Conservation (phyloP, 2,113 vertebrate genomes). For the Murina feae region DNA sequence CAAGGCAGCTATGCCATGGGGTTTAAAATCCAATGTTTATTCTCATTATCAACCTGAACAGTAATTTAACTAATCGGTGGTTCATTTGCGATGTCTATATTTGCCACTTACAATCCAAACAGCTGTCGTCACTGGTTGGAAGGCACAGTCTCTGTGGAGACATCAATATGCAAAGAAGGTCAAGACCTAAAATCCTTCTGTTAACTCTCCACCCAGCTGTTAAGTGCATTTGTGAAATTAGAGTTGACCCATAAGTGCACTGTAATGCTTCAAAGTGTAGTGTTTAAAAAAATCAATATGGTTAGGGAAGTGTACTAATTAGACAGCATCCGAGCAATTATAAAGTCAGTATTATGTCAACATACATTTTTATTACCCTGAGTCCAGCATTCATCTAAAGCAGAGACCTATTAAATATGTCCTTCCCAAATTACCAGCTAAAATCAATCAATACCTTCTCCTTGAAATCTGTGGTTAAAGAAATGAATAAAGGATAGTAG, state of each 20-base stretch:
- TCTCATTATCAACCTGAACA: slow-evolving; percentile 44
- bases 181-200: slow-evolving; percentile 38
- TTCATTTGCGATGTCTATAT: slow-evolving; percentile 20
- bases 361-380: slow-evolving; percentile 47
- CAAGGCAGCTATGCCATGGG: not conserved
- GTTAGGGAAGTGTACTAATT: slow-evolving; percentile 62
- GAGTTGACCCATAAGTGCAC: slow-evolving; percentile 49
- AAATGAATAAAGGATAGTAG: not conserved
- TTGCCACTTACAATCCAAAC: slow-evolving; percentile 55
- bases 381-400: slow-evolving; percentile 43
- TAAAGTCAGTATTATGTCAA: slow-evolving; percentile 58
- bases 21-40: slow-evolving; percentile 43
- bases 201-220: slow-evolving; percentile 66
- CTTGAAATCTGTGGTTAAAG: slow-evolving; percentile 19
- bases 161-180: slow-evolving; percentile 59
- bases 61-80: slow-evolving; percentile 50
- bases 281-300: slow-evolving; percentile 69
- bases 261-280: slow-evolving; percentile 62
- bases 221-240: slow-evolving; percentile 73
- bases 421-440: slow-evolving; percentile 38
- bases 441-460: slow-evolving; percentile 38
- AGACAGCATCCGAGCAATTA: slow-evolving; percentile 69
- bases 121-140: slow-evolving; percentile 56
- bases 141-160: slow-evolving; percentile 59
- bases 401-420: slow-evolving; percentile 53